Conservation (phyloP, 2,113 vertebrate species). For the Lanius collurio region DNA sequence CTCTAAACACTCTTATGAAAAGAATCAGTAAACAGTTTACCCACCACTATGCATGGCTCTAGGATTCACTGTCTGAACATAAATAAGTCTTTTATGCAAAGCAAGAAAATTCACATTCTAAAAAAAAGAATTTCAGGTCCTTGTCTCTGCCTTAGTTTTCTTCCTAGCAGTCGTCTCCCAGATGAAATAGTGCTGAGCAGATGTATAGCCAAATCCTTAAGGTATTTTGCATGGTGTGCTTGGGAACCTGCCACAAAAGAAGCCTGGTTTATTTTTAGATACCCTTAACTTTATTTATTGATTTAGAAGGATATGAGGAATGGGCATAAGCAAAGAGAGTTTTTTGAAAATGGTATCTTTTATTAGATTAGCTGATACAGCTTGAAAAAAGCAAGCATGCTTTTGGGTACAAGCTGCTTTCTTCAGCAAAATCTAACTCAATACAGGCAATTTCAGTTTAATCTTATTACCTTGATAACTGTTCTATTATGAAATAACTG, state of each 20-base stretch:
- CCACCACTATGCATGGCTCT: neutral
- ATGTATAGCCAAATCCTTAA: neutral
- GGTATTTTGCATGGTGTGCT: neutral
- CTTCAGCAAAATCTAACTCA: slow-evolving; percentile 55
- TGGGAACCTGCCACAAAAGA: neutral
- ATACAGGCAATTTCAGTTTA: neutral
- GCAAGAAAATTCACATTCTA: neutral
- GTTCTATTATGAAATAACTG: neutral
- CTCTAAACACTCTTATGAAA: neutral
- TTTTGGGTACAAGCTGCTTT: slow-evolving; percentile 12
- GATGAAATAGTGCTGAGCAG: neutral
- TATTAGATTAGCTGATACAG: slow-evolving; percentile 65
- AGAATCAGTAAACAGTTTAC: neutral
- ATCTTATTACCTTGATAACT: neutral
- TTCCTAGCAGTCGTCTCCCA: neutral
- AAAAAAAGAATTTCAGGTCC: neutral
- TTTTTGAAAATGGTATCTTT: slow-evolving; percentile 42
- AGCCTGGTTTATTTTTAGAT: slow-evolving; percentile 34
- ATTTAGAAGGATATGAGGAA: slow-evolving; percentile 39
- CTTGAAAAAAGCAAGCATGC: slow-evolving; percentile 5
- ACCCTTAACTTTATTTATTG: slow-evolving; percentile 50
- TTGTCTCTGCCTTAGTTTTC: neutral
- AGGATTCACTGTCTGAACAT: neutral
- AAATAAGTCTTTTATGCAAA: neutral
- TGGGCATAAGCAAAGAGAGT: neutral